Evolutionary conservation across 2,888 invertebrate species (phyloP).

Genomic region (Masnerella sp.): DNA sequence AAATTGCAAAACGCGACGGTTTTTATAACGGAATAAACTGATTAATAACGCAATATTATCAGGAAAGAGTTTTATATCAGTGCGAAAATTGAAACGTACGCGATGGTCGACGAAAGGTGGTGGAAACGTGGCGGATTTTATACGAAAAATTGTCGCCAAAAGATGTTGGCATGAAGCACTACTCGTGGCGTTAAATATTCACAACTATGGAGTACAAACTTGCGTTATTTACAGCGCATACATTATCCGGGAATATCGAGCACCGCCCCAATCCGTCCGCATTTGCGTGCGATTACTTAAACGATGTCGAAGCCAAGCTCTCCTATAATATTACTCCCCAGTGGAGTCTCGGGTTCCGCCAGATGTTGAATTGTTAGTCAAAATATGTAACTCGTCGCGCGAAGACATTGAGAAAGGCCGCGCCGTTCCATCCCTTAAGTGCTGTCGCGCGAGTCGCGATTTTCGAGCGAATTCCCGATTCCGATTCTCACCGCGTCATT

Average conservation of each 20-base stretch:
- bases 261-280: constrained; percentile 43
- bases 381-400: constrained; percentile 46
- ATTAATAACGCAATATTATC: no score
- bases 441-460: constrained; percentile 25
- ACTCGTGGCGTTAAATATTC: constrained; percentile 50
- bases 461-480: constrained; percentile 27
- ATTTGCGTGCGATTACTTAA: constrained; percentile 56
- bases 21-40: no score
- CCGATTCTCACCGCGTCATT: constrained; percentile 19
- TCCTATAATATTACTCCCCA: constrained; percentile 41
- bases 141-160: constrained; percentile 26
- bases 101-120: no score
- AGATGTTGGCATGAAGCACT: constrained; percentile 30
- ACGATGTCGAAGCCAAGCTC: constrained; percentile 49
- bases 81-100: no score
- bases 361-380: constrained; percentile 52
- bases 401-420: constrained; percentile 35
- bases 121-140: constrained; percentile 21
- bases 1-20: no score
- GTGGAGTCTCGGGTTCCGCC: constrained; percentile 46
- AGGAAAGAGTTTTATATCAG: no score
- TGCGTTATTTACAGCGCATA: constrained; percentile 54
- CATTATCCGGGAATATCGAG: constrained; percentile 48
- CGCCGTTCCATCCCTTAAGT: constrained; percentile 37
- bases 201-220: constrained; percentile 44